These are phyloP conservation scores for Engystomops pustulosus DNA, from an alignment of 2,113 vertebrate species.

Conservation along the genomic window DNA sequence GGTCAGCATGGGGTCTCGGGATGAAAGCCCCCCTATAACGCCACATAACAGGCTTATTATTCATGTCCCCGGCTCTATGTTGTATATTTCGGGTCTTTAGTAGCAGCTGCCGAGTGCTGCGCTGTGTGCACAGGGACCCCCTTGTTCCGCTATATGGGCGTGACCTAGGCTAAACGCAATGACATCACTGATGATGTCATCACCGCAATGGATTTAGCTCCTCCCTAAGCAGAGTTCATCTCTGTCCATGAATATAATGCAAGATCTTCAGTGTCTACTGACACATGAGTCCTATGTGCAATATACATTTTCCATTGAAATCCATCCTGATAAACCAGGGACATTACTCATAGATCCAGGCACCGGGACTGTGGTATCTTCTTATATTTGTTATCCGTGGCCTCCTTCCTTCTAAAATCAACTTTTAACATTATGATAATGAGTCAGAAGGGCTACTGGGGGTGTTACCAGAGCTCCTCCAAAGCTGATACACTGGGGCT, in stretches of 20 bases:
- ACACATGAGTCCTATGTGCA: neutral
- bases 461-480: no score
- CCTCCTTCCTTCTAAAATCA: no score
- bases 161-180: neutral
- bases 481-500: no score
- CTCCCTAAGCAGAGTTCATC: neutral
- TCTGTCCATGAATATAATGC: neutral
- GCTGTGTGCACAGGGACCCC: neutral
- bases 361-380: no score
- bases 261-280: neutral
- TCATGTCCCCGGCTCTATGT: neutral
- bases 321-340: no score
- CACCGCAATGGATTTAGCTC: neutral
- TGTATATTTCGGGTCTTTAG: neutral
- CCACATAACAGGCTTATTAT: slow-evolving; percentile 8
- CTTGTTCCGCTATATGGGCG: neutral
- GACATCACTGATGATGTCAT: slow-evolving; percentile 17
- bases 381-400: no score
- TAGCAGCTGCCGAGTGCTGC: neutral
- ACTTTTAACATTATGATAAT: no score
- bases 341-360: no score
- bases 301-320: no score
- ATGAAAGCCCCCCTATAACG: neutral
- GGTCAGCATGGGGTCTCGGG: neutral
- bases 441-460: no score